Evolutionary conservation across 2,113 vertebrate genomes (phyloP).

Genomic region (Azemiops feae): DNA sequence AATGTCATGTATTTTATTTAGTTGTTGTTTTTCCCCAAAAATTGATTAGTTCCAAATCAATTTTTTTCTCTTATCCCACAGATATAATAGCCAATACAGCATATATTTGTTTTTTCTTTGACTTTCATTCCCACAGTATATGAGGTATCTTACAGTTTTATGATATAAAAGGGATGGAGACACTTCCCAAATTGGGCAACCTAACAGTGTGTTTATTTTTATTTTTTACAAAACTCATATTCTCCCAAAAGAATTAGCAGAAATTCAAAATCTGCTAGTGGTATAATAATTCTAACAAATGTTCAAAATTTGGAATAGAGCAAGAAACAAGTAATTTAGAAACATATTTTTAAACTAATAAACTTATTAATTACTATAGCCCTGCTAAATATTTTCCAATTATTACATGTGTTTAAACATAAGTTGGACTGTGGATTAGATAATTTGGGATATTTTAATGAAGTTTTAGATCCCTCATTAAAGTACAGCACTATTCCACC

Average conservation of each 20-base stretch:
- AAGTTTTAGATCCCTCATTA: not conserved
- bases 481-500: not conserved
- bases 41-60: not conserved
- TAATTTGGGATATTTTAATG: not conserved
- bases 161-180: not conserved
- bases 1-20: not conserved
- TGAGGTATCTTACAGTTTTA: not conserved
- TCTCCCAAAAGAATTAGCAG: not conserved
- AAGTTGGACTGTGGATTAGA: not conserved
- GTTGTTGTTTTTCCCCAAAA: not conserved
- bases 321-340: not conserved
- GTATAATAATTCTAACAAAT: not conserved
- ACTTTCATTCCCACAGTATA: not conserved
- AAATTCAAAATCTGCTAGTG: not conserved
- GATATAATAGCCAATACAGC: not conserved
- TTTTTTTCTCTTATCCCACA: not conserved
- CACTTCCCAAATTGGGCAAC: not conserved
- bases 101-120: not conserved
- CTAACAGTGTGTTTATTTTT: not conserved
- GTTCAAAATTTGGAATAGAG: not conserved
- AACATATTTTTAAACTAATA: not conserved
- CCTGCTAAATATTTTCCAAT: not conserved
- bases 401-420: not conserved
- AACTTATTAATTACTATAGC: not conserved
- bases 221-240: not conserved